Base-by-base conservation (phyloP, 2,888 invertebrate genomes). In the Xylota sylvarum region DNA sequence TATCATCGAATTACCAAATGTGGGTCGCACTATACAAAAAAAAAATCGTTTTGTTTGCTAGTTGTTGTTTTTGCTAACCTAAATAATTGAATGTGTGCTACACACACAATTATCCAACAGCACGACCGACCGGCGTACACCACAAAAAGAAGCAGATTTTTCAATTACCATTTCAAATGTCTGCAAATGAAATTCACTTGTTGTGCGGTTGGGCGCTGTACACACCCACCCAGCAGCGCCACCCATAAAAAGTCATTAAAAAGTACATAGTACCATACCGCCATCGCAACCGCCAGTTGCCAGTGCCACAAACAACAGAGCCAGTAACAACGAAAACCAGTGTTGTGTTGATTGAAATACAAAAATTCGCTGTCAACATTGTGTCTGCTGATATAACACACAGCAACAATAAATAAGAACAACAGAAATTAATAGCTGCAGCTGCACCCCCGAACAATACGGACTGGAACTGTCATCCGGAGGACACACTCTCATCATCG, bases 171-270 rank as follows among this genome's bases (percentile, higher is more conserved):
- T 86, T 86, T 73, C 17, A 81, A 81, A 78, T 82, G 82, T 86
- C 82, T 86, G 86, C 78, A 82, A 86, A 86, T 86, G 82, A 82
- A 82, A 86, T 78, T 82, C 73, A 82, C 82, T 86, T 82, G 85
- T 81, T 72, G 70, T 84, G 74, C 48, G 67, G 67, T 64, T 37
- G 84, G 14, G 14, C 14, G 48, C 48, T 58, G 58, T 32, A 70
- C 81, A 81, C 84, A 85, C 76, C 81, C 80, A 70, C 70, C 70
- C 64, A 74, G 30, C 64, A 74, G 30, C 12, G 69, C 55, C 65
- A 58, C 56, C 77, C 81, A 70, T 67, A 81, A 67, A 72, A 86
- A 72, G 72, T 81, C 62, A 62, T 82, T 65, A 65, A 76, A 76
- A 55, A 81, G 17, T 37, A 65, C 43, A 70, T 7, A 40, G 35